Percentiles rank a stretch among this genome's conserved stretches.
phyloP scores from a whole-genome alignment of 1,140 invertebrate genomes.

The Nixonia krombeini region DNA sequence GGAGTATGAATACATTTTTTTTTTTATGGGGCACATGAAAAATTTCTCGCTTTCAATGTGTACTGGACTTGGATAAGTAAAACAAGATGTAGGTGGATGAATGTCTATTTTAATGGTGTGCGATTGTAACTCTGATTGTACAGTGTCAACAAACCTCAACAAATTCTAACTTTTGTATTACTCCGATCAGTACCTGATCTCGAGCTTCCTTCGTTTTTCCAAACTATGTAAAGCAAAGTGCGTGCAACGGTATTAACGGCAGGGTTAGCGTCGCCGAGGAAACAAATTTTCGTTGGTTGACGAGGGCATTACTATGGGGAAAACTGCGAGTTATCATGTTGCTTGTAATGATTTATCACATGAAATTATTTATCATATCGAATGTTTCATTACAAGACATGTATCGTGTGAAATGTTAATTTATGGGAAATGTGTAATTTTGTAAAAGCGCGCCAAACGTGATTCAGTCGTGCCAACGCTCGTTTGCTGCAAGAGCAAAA shows the following conservation, averaged over 20 bases:
- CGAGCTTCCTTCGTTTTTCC: constrained; percentile 39
- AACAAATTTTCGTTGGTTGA: background rate
- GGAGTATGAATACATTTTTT: too few relatives aligned
- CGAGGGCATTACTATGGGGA: too few relatives aligned
- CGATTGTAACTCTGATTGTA: background rate
- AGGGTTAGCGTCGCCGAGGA: background rate
- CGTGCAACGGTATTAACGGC: constrained; percentile 4
- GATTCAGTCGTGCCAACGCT: too few relatives aligned
- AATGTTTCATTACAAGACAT: too few relatives aligned
- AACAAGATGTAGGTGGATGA: constrained; percentile 1
- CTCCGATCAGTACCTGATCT: constrained; percentile 44
- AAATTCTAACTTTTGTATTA: constrained; percentile 37
- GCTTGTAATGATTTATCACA: too few relatives aligned
- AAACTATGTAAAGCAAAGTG: constrained; percentile 10
- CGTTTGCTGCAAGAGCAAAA: too few relatives aligned
- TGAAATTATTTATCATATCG: too few relatives aligned
- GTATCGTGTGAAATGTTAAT: too few relatives aligned
- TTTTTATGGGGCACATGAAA: too few relatives aligned
- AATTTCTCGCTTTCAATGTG: constrained; percentile 15
- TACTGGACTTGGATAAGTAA: background rate
- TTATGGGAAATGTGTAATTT: too few relatives aligned
- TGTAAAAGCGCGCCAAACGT: too few relatives aligned
- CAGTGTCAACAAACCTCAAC: constrained; percentile 21
- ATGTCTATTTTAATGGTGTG: constrained; percentile 9
- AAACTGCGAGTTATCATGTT: too few relatives aligned